A percentile compares a stretch with the other conserved stretches of the same genome.
Evolutionary conservation across 1,140 invertebrate species (phyloP).

Genomic region (Oreohelix idahoensis): DNA sequence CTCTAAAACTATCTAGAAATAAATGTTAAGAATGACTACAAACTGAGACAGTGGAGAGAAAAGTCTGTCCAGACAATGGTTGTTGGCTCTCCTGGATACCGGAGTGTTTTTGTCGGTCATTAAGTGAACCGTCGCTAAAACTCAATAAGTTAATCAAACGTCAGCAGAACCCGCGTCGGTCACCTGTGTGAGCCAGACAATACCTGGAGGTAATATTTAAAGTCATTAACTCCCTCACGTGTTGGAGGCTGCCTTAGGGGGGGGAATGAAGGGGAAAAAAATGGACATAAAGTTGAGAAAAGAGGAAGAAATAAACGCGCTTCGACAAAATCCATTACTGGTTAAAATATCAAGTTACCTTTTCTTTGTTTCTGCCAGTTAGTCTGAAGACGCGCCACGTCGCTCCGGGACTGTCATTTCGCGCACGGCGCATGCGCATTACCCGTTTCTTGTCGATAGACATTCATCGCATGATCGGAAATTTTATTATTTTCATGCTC

Average conservation of each 20-base stretch:
- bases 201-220: neutral
- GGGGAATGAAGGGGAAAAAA: neutral
- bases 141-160: neutral
- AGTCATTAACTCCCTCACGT: neutral
- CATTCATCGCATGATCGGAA: too few species aligned
- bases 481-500: too few species aligned
- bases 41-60: too few species aligned
- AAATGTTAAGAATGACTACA: too few species aligned
- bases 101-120: neutral
- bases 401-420: neutral
- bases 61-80: too few species aligned
- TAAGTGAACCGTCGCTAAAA: neutral
- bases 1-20: too few species aligned
- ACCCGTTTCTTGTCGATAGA: too few species aligned
- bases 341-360: conserved; percentile 18
- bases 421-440: neutral
- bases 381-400: neutral
- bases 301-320: neutral
- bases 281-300: too few species aligned
- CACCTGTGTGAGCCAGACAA: neutral
- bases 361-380: conserved; percentile 16
- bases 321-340: conserved; percentile 9
- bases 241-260: neutral
- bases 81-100: neutral
- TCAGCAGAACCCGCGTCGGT: neutral